Percentiles rank a stretch among this genome's conserved stretches.
Conservation (phyloP, 2,797 vertebrate genomes). For the Heteromormyrus szaboi region DNA sequence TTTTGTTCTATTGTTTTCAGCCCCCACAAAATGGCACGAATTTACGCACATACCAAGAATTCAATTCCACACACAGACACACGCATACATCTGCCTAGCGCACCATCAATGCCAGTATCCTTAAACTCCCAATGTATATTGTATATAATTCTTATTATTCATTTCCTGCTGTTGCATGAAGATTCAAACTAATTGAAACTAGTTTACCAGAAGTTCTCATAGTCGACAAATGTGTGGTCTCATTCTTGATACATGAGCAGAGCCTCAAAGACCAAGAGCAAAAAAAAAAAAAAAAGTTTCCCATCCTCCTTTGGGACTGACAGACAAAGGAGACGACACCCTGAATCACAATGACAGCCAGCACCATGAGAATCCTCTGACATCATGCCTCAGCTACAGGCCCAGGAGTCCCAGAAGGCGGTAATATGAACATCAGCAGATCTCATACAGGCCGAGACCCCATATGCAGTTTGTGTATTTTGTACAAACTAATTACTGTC, state of each 20-base stretch:
- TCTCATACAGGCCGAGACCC: neutral
- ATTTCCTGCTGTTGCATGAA: neutral
- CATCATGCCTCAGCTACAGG: neutral
- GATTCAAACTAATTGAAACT: neutral
- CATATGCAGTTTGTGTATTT: neutral
- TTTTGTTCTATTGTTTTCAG: neutral
- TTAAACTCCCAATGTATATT: neutral
- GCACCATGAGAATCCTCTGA: neutral
- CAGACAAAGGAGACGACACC: neutral
- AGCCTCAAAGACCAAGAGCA: neutral
- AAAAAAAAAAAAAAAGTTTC: neutral
- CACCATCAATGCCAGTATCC: neutral
- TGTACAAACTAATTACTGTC: constrained; percentile 7
- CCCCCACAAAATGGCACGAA: neutral
- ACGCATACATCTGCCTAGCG: neutral
- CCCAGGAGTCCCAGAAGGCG: neutral
- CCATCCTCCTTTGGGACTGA: neutral
- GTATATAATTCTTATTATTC: neutral
- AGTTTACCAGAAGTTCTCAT: neutral
- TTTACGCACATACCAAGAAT: neutral
- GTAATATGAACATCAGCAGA: neutral
- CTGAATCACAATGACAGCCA: constrained; percentile 1
- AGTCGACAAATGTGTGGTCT: neutral
- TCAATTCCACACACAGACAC: neutral
- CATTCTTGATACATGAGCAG: neutral